Percentiles rank a stretch among this genome's conserved stretches.
phyloP scores from a whole-genome alignment of 2,113 vertebrate species.

The Megaceryle torquata region DNA sequence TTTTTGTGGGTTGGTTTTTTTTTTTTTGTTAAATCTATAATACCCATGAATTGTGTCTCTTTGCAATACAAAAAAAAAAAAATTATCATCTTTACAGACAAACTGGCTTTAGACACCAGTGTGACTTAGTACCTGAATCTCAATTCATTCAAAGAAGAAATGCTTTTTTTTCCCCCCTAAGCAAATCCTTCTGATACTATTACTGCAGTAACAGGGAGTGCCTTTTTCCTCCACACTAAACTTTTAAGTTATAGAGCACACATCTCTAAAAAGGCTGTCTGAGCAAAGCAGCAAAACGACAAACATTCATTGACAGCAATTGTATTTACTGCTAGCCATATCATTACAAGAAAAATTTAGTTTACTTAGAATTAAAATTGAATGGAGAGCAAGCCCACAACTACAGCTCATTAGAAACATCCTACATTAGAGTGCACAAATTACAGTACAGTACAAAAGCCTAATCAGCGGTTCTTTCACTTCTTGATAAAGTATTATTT shows the following conservation, averaged over 20 bases:
- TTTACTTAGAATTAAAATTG: background rate
- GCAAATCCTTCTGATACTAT: background rate
- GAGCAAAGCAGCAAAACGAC: background rate
- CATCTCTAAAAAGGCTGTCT: background rate
- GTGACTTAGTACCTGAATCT: background rate
- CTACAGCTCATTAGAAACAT: conserved; percentile 9
- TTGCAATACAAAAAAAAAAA: background rate
- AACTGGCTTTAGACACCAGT: background rate
- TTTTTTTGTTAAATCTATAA: background rate
- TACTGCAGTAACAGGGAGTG: background rate
- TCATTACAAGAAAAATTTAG: background rate
- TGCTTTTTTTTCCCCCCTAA: background rate
- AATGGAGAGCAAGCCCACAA: conserved; percentile 7
- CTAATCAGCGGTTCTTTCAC: conserved; percentile 8
- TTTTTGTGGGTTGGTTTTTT: too few relatives aligned
- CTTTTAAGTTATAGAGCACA: background rate
- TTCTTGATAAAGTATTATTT: background rate
- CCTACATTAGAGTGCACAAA: background rate
- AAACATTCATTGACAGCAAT: background rate
- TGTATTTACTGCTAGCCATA: background rate
- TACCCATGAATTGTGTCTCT: background rate
- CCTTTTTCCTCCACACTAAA: background rate
- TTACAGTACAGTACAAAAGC: background rate
- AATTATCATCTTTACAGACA: background rate
- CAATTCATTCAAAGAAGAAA: background rate